These are phyloP conservation scores for Ommatoiulus sabulosus DNA, from an alignment of 2,888 invertebrate genomes.

Conservation along the genomic window DNA sequence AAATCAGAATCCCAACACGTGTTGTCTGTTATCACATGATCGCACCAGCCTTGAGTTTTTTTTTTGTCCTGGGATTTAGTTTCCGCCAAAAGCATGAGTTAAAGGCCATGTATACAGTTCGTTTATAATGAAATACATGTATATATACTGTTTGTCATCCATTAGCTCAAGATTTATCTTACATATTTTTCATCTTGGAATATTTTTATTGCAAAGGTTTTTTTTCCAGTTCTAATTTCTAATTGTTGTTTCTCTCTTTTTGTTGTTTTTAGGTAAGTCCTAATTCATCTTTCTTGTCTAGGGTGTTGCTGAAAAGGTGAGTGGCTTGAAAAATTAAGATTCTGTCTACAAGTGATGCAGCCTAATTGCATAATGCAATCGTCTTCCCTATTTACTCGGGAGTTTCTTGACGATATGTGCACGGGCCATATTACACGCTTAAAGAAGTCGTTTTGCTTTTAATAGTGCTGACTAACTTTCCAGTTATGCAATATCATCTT, in stretches of 20 bases:
- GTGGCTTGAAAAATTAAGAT: constrained; percentile 10
- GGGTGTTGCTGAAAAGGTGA: not conserved
- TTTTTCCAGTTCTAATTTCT: not conserved
- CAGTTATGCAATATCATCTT: not conserved
- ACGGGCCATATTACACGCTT: not conserved
- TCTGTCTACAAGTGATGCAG: not conserved
- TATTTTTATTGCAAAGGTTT: not conserved
- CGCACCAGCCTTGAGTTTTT: no score
- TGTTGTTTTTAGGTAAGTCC: not conserved
- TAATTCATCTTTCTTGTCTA: not conserved
- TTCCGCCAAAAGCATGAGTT: no score
- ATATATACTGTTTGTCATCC: no score
- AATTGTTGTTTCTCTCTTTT: not conserved
- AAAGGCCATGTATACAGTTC: no score
- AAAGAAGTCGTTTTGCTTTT: not conserved
- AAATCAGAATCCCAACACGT: no score
- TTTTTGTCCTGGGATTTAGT: no score
- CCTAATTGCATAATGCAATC: not conserved
- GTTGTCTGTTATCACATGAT: no score
- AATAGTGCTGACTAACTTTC: not conserved
- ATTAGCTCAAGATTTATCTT: not conserved
- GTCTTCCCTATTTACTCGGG: not conserved
- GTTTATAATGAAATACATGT: no score
- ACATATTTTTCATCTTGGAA: no score
- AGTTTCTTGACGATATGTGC: not conserved